Base-by-base conservation (phyloP, 2,888 invertebrate species). In the Temnothorax unifasciatus region DNA sequence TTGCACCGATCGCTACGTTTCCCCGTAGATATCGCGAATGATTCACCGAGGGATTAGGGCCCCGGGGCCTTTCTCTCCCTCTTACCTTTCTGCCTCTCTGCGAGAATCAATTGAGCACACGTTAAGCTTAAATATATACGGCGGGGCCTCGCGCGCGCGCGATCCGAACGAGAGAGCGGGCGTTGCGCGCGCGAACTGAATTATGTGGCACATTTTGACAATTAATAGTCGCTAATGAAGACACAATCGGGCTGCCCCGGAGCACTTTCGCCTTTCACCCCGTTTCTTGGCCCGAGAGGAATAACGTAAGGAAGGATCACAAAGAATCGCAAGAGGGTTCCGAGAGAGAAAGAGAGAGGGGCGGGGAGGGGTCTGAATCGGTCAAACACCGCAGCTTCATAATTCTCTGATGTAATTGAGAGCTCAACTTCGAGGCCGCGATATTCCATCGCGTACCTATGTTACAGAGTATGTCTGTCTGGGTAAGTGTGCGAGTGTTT, bases 221-320 rank as follows among this genome's bases (percentile, higher is more conserved):
- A 94, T 94, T 94, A 94, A 94, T 94, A 91, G 93, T 88, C 89
- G 87, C 90, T 94, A 94, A 94, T 94, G 92, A 94, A 94, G 94
- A 94, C 93, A 92, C 93, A 92, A 94, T 92, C 92, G 89, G 83
- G 77, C 83, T 88, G 84, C 87, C 92, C 92, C 87, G 85, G 68
- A 88, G 92, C 91, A 84, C 76, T 85, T 83, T 87, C 83, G 87
- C 87, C 86, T 87, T 89, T 85, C 85, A 85, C 87, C 63, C 88
- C 86, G 85, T 82, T 81, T 73, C 86, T 85, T 41, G 44, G 76
- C 34, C n/a, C 47, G 41, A 41, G 34, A 66, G 21, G 50, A 61
- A 52, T 71, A 69, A 71, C 21, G 34, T 25, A 21, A 21, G 29
- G 54, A 47, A n/a, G 63, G 64, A 54, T 69, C 71, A 66, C 64